Conservation (phyloP, 2,888 invertebrate genomes). For the Helicoverpa assulta region DNA sequence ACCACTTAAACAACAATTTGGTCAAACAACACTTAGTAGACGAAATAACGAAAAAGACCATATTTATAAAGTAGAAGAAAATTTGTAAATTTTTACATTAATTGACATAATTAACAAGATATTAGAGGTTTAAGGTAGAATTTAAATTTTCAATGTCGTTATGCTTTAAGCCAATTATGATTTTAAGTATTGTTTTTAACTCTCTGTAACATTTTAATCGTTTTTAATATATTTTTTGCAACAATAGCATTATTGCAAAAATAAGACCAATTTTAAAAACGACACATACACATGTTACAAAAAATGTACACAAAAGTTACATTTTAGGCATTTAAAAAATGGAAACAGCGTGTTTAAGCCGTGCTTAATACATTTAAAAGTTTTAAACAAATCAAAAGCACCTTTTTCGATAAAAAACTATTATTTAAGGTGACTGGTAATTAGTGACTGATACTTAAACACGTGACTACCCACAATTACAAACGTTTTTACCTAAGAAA, state of each 20-base stretch:
- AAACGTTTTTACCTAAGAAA: too few relatives aligned
- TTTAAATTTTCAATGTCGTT: background rate
- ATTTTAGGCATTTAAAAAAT: constrained; percentile 26
- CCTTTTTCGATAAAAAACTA: constrained; percentile 42
- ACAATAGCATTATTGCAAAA: background rate
- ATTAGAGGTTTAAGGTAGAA: constrained; percentile 33
- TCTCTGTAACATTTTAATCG: constrained; percentile 26
- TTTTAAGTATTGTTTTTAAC: background rate
- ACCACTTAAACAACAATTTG: constrained; percentile 82
- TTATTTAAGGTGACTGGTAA: too few relatives aligned
- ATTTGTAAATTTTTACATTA: constrained; percentile 66
- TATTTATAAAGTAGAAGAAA: constrained; percentile 59
- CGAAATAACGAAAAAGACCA: constrained; percentile 57
- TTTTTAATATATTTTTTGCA: background rate
- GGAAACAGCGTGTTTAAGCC: constrained; percentile 41
- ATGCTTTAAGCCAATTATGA: constrained; percentile 39
- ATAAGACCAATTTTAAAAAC: background rate
- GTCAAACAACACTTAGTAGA: constrained; percentile 81
- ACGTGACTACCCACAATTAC: too few relatives aligned
- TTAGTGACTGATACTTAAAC: too few relatives aligned
- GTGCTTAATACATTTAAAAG: constrained; percentile 43
- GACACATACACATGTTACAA: constrained; percentile 33
- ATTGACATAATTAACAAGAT: constrained; percentile 77
- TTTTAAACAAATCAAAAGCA: constrained; percentile 49
- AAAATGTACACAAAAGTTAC: background rate